Base-by-base conservation (phyloP, 2,888 invertebrate species). In the Hedychridium roseum region DNA sequence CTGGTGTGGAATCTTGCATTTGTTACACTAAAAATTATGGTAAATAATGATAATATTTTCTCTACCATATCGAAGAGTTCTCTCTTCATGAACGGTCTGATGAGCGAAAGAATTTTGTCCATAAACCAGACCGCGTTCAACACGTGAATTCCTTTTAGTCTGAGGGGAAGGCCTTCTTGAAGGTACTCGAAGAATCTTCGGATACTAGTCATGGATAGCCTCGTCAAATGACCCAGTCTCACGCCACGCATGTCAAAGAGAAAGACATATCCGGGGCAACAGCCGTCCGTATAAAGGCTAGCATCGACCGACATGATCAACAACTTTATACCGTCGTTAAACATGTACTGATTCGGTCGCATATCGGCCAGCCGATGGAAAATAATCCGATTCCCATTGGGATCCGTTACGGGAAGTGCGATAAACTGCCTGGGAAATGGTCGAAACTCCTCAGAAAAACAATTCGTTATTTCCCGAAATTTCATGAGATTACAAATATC, bases 211-310 rank as follows among this genome's bases (percentile, higher is more conserved):
- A 88, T 75, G 49, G 85, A 84, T 11, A 86, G 77, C 62, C 83
- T 77, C 2, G 85, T 82, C 9, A 88, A 70, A 69, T 88, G 88
- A 0, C 84, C 82, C 15, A 86, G 73, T 50, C 81, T 82, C 0
- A 87, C 86, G 0, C 87, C 87, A 27, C 79, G 78, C 84, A 88
- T 87, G 70, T 89, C 88, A 55, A 89, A 86, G 0, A 89, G 79
- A 67, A 88, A 85, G 17, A 88, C 80, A 51, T 85, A 82, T 0
- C 89, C 89, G 0, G 83, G 82, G 6, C 83, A 82, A 2, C 87
- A 85, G 1, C 88, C 87, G 2, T 85, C 77, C 39, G 81, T 80
- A 60, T 81, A 79, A 1, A 87, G 72, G 45, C 83, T 84, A 11
- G 82, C 81, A 68, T 88, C 87, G 5, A 84, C 78, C 30, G 83